Conservation (phyloP, 2,888 invertebrate species). For the Rotaria sp. region DNA sequence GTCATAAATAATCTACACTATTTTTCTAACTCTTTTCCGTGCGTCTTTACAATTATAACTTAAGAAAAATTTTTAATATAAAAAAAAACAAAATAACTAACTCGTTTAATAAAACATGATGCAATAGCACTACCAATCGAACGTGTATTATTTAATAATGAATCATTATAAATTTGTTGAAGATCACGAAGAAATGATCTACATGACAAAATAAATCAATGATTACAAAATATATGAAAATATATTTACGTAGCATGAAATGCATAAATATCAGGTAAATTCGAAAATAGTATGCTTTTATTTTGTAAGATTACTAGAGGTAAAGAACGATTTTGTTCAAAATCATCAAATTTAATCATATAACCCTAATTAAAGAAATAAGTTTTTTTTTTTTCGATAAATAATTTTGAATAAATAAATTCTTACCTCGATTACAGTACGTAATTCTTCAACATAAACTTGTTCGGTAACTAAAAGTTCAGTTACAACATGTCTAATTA, state of each 20-base stretch:
- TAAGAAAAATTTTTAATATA: too few species aligned
- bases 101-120: conserved; percentile 24
- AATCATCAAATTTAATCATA: conserved; percentile 73
- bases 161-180: not conserved
- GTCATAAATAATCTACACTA: too few species aligned
- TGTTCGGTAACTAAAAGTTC: conserved; percentile 87
- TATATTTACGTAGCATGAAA: conserved; percentile 65
- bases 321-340: conserved; percentile 70
- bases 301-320: conserved; percentile 72
- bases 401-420: conserved; percentile 41
- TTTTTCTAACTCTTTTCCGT: not conserved
- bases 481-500: conserved; percentile 67
- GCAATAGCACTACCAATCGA: conserved; percentile 3
- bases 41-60: not conserved
- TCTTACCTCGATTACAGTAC: conserved; percentile 72
- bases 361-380: conserved; percentile 65
- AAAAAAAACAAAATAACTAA: not conserved
- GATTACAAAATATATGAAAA: not conserved
- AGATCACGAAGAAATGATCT: conserved; percentile 25
- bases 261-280: conserved; percentile 78
- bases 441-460: conserved; percentile 83
- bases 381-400: not conserved
- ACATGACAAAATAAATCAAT: not conserved
- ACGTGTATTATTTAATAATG: not conserved
- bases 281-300: conserved; percentile 79